phyloP scores from a whole-genome alignment of 2,113 vertebrate species.

The Argyrosomus japonicus region DNA sequence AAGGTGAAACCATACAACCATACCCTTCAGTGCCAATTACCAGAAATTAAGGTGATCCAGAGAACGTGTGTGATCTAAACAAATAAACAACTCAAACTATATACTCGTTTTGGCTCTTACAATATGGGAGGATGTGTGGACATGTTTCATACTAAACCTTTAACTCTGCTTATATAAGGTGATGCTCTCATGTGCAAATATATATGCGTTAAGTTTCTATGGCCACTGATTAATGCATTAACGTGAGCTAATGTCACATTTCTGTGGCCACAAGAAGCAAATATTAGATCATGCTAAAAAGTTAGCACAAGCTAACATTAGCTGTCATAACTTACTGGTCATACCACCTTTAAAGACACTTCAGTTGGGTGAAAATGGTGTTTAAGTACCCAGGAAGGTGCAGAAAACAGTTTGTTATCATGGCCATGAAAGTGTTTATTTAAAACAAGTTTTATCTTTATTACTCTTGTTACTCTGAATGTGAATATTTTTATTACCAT shows the following conservation, averaged over 20 bases:
- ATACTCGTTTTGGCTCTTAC: too few relatives aligned
- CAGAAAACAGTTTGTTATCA: neutral
- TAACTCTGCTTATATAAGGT: neutral
- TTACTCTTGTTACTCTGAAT: neutral
- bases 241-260: neutral
- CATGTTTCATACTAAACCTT: too few relatives aligned
- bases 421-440: neutral
- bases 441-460: neutral
- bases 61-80: too few relatives aligned
- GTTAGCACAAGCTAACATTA: neutral
- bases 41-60: too few relatives aligned
- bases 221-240: neutral
- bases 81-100: too few relatives aligned
- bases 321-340: neutral
- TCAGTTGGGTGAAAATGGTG: neutral
- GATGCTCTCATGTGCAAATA: constrained; percentile 2
- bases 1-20: too few relatives aligned
- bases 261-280: neutral
- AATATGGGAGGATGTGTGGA: too few relatives aligned
- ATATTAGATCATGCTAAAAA: constrained; percentile 1
- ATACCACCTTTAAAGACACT: neutral
- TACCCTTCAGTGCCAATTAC: too few relatives aligned
- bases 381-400: neutral
- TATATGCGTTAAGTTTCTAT: neutral
- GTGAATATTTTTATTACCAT: constrained; percentile 13